Conservation (phyloP, 2,797 vertebrate genomes). For the Hylomyscus alleni region DNA sequence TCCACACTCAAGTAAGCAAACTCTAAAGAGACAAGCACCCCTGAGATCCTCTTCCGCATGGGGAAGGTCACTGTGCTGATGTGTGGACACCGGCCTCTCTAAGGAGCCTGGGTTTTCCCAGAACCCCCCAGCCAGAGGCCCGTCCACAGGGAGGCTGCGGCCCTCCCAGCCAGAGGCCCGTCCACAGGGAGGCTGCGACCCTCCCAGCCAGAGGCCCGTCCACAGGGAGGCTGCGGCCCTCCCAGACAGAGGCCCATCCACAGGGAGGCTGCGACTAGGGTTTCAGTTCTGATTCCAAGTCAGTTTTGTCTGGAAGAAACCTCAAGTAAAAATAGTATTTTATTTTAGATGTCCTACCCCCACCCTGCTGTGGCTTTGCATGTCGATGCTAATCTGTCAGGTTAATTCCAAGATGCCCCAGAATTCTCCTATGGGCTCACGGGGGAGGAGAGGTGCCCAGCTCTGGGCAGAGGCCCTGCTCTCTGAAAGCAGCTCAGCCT, state of each 20-base stretch:
- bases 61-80: neutral
- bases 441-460: neutral
- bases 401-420: neutral
- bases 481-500: neutral
- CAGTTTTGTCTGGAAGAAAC: neutral
- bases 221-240: no score
- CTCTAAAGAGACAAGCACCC: neutral
- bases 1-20: neutral
- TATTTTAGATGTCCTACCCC: neutral
- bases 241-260: no score
- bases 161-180: no score
- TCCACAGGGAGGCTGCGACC: fast-evolving
- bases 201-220: no score
- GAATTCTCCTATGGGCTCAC: neutral
- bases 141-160: no score
- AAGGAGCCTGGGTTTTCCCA: conserved; percentile 80
- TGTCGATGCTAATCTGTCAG: neutral
- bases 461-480: neutral
- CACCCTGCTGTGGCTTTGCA: fast-evolving
- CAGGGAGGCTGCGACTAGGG: fast-evolving
- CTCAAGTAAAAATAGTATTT: no score
- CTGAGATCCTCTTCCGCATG: neutral
- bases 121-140: neutral
- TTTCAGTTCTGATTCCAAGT: neutral
- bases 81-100: conserved; percentile 88